A percentile compares a stretch with the other conserved stretches of the same genome.
phyloP scores from a whole-genome alignment of 2,888 invertebrate genomes.

The Microctonus brassicae region DNA sequence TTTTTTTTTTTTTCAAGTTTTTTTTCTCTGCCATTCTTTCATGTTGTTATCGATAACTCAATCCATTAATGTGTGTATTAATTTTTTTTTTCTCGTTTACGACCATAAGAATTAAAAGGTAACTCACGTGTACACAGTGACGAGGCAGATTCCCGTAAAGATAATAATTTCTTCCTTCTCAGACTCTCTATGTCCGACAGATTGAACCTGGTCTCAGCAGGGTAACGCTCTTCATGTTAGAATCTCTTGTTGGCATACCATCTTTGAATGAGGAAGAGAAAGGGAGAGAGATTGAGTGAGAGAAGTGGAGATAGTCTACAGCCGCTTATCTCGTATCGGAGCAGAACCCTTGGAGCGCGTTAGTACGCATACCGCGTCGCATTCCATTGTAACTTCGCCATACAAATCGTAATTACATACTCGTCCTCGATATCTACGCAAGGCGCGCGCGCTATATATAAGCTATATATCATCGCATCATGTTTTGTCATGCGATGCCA shows the following conservation, averaged over 20 bases:
- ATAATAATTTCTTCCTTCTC: conserved; percentile 44
- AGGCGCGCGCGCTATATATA: neutral
- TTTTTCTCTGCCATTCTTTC: neutral
- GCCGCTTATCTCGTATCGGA: conserved; percentile 58
- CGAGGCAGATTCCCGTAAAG: conserved; percentile 53
- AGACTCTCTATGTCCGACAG: conserved; percentile 47
- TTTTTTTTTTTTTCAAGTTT: neutral
- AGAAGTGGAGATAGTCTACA: neutral
- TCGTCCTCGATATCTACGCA: conserved; percentile 9
- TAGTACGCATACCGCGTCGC: conserved; percentile 57
- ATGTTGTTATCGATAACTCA: neutral
- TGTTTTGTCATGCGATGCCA: neutral
- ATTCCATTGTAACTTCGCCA: conserved; percentile 62
- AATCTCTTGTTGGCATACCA: conserved; percentile 55
- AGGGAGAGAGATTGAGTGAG: neutral
- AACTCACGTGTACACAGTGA: conserved; percentile 50
- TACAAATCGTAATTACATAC: conserved; percentile 58
- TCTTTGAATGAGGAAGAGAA: conserved; percentile 55
- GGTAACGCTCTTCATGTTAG: conserved; percentile 26
- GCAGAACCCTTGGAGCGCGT: conserved; percentile 52
- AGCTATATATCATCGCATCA: conserved; percentile 1
- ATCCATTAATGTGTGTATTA: neutral
- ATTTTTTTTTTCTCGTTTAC: conserved; percentile 5
- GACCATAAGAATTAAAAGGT: conserved; percentile 12
- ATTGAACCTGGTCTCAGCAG: conserved; percentile 48